phyloP scores from a whole-genome alignment of 2,113 vertebrate species.

The Paedocypris sp. region DNA sequence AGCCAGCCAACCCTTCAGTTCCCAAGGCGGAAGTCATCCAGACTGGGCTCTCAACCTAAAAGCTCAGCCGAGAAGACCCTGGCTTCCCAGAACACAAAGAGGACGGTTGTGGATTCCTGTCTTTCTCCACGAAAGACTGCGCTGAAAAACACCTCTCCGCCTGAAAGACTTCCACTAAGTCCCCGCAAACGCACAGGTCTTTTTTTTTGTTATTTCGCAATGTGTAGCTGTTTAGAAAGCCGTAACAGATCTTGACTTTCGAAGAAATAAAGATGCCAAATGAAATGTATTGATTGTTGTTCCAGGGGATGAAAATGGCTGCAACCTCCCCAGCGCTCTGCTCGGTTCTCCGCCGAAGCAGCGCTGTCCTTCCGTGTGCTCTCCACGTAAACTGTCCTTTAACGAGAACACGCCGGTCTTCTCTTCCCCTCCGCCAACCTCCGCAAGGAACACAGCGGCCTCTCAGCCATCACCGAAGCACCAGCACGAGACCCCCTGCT shows the following conservation, averaged over 20 bases:
- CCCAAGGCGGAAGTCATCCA: conserved; percentile 64
- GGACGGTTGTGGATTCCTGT: background rate
- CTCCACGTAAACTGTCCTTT: conserved; percentile 58
- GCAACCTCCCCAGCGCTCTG: conserved; percentile 61
- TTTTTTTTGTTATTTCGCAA: no score
- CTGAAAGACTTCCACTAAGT: conserved; percentile 66
- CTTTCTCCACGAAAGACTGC: background rate
- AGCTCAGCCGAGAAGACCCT: background rate
- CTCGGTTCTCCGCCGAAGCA: conserved; percentile 76
- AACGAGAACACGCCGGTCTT: conserved; percentile 58
- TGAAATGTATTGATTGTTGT: background rate
- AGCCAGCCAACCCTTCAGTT: conserved; percentile 69
- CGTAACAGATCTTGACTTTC: background rate
- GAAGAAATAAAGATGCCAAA: no score
- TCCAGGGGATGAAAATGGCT: conserved; percentile 79
- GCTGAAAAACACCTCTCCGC: background rate
- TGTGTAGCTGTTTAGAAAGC: no score
- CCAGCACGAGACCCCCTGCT: conserved; percentile 45
- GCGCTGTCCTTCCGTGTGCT: conserved; percentile 46
- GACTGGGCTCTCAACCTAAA: conserved; percentile 27
- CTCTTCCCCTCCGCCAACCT: background rate
- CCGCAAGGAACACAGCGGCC: conserved; percentile 10
- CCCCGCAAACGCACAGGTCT: conserved; percentile 83
- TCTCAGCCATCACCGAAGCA: conserved; percentile 20
- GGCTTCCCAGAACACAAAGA: background rate